A percentile compares a stretch with the other conserved stretches of the same genome.
phyloP scores from a whole-genome alignment of 2,888 invertebrate genomes.

The Zaprionus bogoriensis region DNA sequence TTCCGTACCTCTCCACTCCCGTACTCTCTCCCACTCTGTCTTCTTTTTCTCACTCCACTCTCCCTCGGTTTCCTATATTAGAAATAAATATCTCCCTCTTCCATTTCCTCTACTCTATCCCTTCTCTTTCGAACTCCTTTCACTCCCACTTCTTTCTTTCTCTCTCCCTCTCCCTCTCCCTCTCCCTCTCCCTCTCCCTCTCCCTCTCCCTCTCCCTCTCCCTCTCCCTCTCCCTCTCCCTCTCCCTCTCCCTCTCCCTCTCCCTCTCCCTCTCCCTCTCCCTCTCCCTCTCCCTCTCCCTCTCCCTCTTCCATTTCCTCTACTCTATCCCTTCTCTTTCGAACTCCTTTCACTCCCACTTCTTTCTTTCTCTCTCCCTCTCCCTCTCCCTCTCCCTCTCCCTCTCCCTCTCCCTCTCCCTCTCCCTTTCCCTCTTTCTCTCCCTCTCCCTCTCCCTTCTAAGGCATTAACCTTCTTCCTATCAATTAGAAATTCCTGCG shows the following conservation, averaged over 20 bases:
- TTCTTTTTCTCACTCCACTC: not conserved
- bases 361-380: not conserved
- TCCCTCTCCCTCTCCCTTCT: not conserved
- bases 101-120: not conserved
- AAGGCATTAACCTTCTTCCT: no score
- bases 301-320: not conserved
- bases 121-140: no score
- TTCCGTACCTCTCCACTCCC: no score
- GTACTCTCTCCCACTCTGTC: no score
- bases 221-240: no score
- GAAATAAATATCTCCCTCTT: not conserved
- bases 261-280: not conserved
- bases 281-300: not conserved
- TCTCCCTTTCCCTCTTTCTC: not conserved
- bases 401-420: not conserved
- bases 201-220: no score
- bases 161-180: no score
- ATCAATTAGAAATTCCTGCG: constrained; percentile 22
- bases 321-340: not conserved
- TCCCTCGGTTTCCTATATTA: not conserved
- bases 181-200: no score
- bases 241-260: no score
- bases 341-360: not conserved
- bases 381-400: not conserved
- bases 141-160: not conserved